Evolutionary conservation across 2,113 vertebrate species (phyloP).

Genomic region (Oplegnathus fasciatus): DNA sequence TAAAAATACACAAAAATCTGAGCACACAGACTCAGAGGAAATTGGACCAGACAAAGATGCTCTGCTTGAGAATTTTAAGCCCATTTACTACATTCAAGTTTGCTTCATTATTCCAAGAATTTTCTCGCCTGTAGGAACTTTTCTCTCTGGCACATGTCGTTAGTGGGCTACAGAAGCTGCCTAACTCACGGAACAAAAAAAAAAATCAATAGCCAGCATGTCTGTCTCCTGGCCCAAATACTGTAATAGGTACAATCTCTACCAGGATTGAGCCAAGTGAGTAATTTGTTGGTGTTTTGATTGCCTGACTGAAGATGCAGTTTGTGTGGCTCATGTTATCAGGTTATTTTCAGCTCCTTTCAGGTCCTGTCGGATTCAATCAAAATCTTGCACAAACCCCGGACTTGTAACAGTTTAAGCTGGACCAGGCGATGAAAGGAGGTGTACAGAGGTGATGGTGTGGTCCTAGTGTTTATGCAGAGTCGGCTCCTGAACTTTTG

Average conservation of each 20-base stretch:
- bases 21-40: conserved; percentile 2
- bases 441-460: neutral
- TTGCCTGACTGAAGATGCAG: conserved; percentile 5
- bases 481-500: neutral
- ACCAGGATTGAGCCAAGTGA: conserved; percentile 11
- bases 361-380: conserved; percentile 19
- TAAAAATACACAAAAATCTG: neutral
- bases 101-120: neutral
- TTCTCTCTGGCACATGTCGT: neutral
- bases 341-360: conserved; percentile 12
- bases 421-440: neutral
- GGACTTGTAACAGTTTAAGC: neutral
- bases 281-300: conserved; percentile 32
- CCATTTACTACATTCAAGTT: neutral
- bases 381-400: neutral
- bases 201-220: conserved; percentile 1
- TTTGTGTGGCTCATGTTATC: conserved; percentile 3
- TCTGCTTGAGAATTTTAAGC: too few relatives aligned
- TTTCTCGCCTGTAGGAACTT: neutral
- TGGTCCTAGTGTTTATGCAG: neutral
- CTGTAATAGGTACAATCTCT: neutral
- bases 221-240: neutral
- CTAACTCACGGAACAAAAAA: neutral
- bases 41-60: neutral
- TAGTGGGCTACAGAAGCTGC: neutral